Evolutionary conservation across 2,113 vertebrate genomes (phyloP).

Genomic region (Paraplagusia blochii): DNA sequence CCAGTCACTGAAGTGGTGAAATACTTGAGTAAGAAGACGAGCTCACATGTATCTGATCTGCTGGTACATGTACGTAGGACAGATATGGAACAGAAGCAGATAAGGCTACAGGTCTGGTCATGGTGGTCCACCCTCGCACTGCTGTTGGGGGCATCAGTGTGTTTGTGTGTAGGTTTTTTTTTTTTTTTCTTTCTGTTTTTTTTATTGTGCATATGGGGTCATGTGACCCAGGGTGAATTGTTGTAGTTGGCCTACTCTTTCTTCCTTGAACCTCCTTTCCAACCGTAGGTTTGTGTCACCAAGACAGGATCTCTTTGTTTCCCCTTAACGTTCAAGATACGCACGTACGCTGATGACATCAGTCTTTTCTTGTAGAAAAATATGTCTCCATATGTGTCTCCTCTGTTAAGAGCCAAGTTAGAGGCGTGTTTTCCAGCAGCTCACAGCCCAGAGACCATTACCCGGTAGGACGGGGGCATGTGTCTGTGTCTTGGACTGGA

Average conservation of each 20-base stretch:
- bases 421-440: constrained; percentile 43
- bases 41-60: constrained; percentile 53
- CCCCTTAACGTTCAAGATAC: constrained; percentile 48
- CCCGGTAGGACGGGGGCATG: constrained; percentile 96
- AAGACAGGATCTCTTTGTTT: constrained; percentile 38
- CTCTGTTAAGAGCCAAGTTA: constrained; percentile 58
- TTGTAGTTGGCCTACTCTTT: constrained; percentile 53
- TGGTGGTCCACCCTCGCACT: constrained; percentile 73
- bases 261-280: constrained; percentile 43
- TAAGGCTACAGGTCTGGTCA: constrained; percentile 90
- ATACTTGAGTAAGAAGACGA: constrained; percentile 61
- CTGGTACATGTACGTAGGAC: constrained; percentile 46
- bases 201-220: constrained; percentile 42
- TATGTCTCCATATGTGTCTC: constrained; percentile 60
- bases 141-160: constrained; percentile 53
- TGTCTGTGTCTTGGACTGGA: constrained; percentile 98
- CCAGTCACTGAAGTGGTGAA: constrained; percentile 65
- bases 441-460: constrained; percentile 99
- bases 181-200: constrained; percentile 35
- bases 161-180: constrained; percentile 47
- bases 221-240: constrained; percentile 49
- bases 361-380: constrained; percentile 68
- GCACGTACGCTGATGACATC: constrained; percentile 66
- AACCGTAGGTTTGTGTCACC: constrained; percentile 50
- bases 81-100: constrained; percentile 76